Base-by-base conservation (phyloP, 2,797 vertebrate genomes). In the Gymnothorax javanicus region DNA sequence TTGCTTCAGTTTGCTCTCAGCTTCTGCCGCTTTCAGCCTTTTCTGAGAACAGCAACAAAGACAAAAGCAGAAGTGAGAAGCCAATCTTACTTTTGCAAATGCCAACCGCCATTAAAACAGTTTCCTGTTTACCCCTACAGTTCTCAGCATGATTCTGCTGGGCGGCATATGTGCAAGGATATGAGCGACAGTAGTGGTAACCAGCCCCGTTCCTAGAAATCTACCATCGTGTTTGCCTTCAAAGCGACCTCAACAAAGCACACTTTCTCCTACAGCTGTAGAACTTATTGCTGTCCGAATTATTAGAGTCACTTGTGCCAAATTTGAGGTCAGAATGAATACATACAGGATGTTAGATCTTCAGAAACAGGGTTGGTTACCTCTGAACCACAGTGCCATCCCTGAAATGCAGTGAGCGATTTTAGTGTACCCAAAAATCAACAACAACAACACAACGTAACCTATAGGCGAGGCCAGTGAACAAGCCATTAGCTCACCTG, bases 1-100 rank as follows among this genome's bases (percentile, higher is more conserved):
- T 96, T 99, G 98, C 92, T 99, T 99, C 95, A 99, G 94, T 93
- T 99, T 99, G 95, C 98, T 99, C 92, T 99, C 98, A 60, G 98
- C 98, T 95, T 99, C 98, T 85, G 98, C 98, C 12, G 98, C 98
- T 94, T 99, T 99, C 94, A 99, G 96, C 89, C 97, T 96, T 95
- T 99, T 99, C 98, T 99, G 95, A 62, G 87, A 58, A 60, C 43
- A 82, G 52, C n/a, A 86, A 60, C 87, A 43, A 87, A 57, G 15
- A 86, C 17, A 58, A 56, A 85, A 54, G 23, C 50, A 75, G 11
- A 15, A 33, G 73, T n/a, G n/a, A 23, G 33, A 84, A 23, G 7
- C 57, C 13, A 13, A 17, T 58, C 13, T 57, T 33, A 2, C 13
- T 33, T 52, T 57, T 52, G 54, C 15, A 59, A 4, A 13, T 15